Conservation (phyloP, 2,797 vertebrate species). For the Hemibagrus guttatus region DNA sequence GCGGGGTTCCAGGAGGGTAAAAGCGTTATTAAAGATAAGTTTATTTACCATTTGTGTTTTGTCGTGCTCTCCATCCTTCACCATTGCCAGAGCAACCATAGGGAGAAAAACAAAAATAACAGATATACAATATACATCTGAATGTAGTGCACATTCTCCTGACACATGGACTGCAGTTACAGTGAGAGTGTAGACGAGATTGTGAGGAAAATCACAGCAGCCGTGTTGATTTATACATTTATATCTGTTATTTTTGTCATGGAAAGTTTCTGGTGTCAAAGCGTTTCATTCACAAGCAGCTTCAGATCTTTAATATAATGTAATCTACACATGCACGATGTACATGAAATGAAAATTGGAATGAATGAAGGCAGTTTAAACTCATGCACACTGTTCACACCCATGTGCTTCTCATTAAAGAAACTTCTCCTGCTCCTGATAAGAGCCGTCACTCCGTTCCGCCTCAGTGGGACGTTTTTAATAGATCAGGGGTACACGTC, state of each 20-base stretch:
- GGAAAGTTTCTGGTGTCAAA: too few relatives aligned
- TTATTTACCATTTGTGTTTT: conserved; percentile 85
- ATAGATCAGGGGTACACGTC: neutral
- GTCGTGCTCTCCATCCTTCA: conserved; percentile 83
- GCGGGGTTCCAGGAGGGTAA: conserved; percentile 52
- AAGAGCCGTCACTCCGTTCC: neutral
- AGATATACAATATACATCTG: conserved; percentile 47
- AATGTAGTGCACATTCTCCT: conserved; percentile 21
- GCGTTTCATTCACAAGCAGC: neutral
- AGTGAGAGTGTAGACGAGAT: too few relatives aligned
- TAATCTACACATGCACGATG: neutral
- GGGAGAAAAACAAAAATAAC: conserved; percentile 70
- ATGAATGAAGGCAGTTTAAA: neutral
- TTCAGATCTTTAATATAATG: neutral
- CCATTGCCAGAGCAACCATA: conserved; percentile 73
- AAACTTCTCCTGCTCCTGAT: neutral
- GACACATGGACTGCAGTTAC: neutral
- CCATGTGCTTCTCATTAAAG: neutral
- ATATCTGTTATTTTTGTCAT: neutral
- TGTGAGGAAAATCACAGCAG: too few relatives aligned
- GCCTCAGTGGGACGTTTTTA: neutral
- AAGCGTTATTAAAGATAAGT: conserved; percentile 69
- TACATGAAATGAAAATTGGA: neutral
- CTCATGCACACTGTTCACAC: too few relatives aligned
- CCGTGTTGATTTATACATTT: neutral